Percentiles rank a stretch among this genome's conserved stretches.
Evolutionary conservation across 2,797 vertebrate genomes (phyloP).

Genomic region (Poecilia wingei): DNA sequence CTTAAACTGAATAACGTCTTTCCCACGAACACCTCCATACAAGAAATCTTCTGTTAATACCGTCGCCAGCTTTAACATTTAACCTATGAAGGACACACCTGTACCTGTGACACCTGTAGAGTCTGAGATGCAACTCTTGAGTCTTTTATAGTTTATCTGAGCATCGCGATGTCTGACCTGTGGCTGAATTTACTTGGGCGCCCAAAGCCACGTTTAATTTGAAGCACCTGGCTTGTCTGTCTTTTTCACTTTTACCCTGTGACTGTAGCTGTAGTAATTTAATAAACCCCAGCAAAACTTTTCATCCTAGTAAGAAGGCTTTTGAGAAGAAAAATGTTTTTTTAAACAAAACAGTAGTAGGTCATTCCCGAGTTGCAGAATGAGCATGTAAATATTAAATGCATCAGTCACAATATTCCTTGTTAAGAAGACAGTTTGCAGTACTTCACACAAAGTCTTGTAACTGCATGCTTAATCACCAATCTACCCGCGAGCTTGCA

Average conservation of each 20-base stretch:
- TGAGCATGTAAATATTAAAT: conserved; percentile 46
- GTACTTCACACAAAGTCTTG: conserved; percentile 43
- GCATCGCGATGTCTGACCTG: neutral
- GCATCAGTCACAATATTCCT: conserved; percentile 53
- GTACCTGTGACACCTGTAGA: neutral
- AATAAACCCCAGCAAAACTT: neutral
- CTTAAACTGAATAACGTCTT: neutral
- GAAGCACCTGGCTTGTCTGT: neutral
- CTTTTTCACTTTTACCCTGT: neutral
- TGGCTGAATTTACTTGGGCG: neutral
- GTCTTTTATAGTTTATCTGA: neutral
- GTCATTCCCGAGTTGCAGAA: conserved; percentile 11
- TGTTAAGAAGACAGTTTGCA: conserved; percentile 55
- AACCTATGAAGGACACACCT: neutral
- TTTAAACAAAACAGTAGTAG: conserved; percentile 8
- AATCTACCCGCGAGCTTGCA: conserved; percentile 68
- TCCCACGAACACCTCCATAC: neutral
- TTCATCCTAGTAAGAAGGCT: conserved; percentile 9
- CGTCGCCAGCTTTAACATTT: neutral
- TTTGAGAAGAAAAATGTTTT: conserved; percentile 21
- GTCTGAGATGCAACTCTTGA: neutral
- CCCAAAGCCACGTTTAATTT: neutral
- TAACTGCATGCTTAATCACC: conserved; percentile 71
- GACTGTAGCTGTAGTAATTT: neutral
- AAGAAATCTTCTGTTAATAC: neutral